These are phyloP conservation scores for Ligdia adustata DNA, from an alignment of 2,888 invertebrate genomes.

Conservation along the genomic window DNA sequence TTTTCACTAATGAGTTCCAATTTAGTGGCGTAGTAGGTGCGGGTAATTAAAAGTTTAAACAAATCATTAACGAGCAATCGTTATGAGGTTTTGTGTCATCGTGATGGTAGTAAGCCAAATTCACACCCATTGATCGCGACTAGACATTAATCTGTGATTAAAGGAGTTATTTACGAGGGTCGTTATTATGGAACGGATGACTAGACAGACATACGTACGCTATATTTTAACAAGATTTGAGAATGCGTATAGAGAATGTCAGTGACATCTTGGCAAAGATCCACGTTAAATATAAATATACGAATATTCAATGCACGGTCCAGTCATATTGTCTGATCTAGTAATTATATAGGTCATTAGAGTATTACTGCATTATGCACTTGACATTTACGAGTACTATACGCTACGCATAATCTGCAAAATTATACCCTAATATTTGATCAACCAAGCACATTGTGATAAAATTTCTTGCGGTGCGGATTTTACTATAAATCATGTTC, in stretches of 20 bases:
- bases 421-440: too few relatives aligned
- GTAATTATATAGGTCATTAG: slow-evolving; percentile 54
- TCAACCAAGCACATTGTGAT: too few relatives aligned
- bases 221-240: slow-evolving; percentile 63
- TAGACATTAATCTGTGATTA: not conserved
- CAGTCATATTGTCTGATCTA: slow-evolving; percentile 71
- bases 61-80: slow-evolving; percentile 26
- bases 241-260: slow-evolving; percentile 64
- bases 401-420: not conserved
- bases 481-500: too few relatives aligned
- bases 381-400: not conserved
- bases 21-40: slow-evolving; percentile 10
- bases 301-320: slow-evolving; percentile 71
- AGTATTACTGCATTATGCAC: slow-evolving; percentile 38
- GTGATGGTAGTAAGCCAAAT: slow-evolving; percentile 17
- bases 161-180: slow-evolving; percentile 15
- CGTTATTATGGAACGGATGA: slow-evolving; percentile 37
- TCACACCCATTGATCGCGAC: slow-evolving; percentile 20
- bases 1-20: slow-evolving; percentile 15
- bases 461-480: too few relatives aligned
- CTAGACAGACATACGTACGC: slow-evolving; percentile 36
- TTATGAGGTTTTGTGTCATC: slow-evolving; percentile 17
- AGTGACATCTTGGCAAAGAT: slow-evolving; percentile 78
- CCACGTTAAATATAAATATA: slow-evolving; percentile 78
- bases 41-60: slow-evolving; percentile 27